A percentile compares a stretch with the other conserved stretches of the same genome.
These are phyloP conservation scores for Odontesthes bonariensis DNA, from an alignment of 2,113 vertebrate species.

Conservation along the genomic window DNA sequence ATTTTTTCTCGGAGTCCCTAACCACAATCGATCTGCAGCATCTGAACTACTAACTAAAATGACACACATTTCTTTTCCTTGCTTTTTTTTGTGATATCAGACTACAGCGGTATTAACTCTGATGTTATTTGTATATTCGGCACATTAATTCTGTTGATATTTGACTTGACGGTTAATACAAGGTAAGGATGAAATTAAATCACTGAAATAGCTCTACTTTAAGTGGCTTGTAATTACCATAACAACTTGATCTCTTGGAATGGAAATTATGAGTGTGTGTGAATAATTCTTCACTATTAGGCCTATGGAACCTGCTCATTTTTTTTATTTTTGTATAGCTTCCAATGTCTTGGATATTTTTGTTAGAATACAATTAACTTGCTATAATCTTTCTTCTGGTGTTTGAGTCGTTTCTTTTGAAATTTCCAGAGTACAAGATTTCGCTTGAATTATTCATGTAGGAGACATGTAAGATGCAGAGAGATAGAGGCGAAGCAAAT, in stretches of 20 bases:
- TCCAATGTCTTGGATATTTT: conserved; percentile 96
- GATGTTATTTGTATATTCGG: conserved; percentile 79
- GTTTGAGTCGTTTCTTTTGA: conserved; percentile 60
- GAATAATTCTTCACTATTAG: conserved; percentile 83
- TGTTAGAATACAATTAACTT: conserved; percentile 99
- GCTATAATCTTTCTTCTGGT: conserved; percentile 82
- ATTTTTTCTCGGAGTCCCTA: conserved; percentile 98
- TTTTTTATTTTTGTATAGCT: conserved; percentile 98
- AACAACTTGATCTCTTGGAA: conserved; percentile 82
- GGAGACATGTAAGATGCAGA: conserved; percentile 26
- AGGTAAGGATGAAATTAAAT: conserved; percentile 76
- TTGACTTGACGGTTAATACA: conserved; percentile 82
- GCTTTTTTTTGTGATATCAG: conserved; percentile 68
- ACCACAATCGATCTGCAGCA: conserved; percentile 99
- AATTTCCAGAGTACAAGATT: neutral
- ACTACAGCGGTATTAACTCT: conserved; percentile 70
- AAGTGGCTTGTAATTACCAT: conserved; percentile 72
- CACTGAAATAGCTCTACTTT: conserved; percentile 59
- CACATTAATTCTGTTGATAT: conserved; percentile 82
- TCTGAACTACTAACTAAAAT: conserved; percentile 94
- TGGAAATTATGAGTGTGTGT: conserved; percentile 87
- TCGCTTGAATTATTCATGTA: conserved; percentile 37
- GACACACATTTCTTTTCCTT: conserved; percentile 68
- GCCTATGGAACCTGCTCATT: conserved; percentile 88
- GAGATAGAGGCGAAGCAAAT: conserved; percentile 61